phyloP scores from a whole-genome alignment of 2,888 invertebrate species.

The Colostygia pectinataria region DNA sequence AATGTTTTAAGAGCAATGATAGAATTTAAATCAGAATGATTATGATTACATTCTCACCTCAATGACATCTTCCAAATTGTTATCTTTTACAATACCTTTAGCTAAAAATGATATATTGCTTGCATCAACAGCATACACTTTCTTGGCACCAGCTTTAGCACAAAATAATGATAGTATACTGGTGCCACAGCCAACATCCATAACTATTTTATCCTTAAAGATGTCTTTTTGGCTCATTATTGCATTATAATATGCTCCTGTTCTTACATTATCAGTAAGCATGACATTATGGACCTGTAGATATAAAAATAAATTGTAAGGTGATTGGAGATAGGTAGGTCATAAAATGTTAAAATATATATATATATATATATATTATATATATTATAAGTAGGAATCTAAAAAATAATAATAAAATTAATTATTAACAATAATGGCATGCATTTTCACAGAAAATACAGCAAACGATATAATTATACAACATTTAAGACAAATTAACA shows the following conservation, averaged over 20 bases:
- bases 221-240: conserved; percentile 86
- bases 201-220: conserved; percentile 90
- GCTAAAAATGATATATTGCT: conserved; percentile 87
- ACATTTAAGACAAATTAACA: no score
- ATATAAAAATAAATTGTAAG: no score
- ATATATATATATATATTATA: no score
- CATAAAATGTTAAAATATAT: no score
- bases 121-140: conserved; percentile 94
- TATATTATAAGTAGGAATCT: no score
- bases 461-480: no score
- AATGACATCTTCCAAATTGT: conserved; percentile 85
- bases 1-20: no score
- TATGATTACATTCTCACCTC: conserved; percentile 69
- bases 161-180: conserved; percentile 95
- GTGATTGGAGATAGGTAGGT: no score
- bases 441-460: no score
- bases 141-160: conserved; percentile 93
- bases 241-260: conserved; percentile 90
- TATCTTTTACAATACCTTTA: conserved; percentile 86
- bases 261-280: conserved; percentile 90
- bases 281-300: conserved; percentile 90
- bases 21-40: background rate
- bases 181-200: conserved; percentile 94
- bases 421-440: no score
- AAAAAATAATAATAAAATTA: no score